phyloP scores from a whole-genome alignment of 2,797 vertebrate genomes.

The Sparidentex hasta region DNA sequence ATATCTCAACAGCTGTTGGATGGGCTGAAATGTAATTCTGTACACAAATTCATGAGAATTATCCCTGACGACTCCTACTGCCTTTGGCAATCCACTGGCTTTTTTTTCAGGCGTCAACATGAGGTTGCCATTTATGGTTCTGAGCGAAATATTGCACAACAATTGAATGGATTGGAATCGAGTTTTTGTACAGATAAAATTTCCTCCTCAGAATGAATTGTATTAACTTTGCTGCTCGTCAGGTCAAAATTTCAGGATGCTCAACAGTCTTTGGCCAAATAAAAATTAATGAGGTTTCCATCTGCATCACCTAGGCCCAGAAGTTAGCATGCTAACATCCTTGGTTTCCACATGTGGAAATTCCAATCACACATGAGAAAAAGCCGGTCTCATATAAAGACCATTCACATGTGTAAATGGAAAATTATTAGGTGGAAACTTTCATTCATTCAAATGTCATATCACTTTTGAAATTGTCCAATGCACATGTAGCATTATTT shows the following conservation, averaged over 20 bases:
- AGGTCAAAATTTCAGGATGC: background rate
- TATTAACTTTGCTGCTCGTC: too few relatives aligned
- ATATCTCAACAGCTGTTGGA: background rate
- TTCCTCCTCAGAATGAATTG: too few relatives aligned
- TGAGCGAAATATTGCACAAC: too few relatives aligned
- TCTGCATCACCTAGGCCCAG: background rate
- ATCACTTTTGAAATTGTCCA: too few relatives aligned
- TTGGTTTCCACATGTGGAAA: too few relatives aligned
- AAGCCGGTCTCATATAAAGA: too few relatives aligned
- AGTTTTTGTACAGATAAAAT: background rate
- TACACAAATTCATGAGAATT: background rate
- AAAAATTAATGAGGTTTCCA: background rate
- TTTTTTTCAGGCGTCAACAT: background rate
- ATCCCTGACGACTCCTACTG: background rate
- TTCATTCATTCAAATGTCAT: too few relatives aligned
- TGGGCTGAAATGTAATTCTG: background rate
- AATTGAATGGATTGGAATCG: background rate
- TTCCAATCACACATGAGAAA: too few relatives aligned
- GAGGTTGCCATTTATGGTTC: background rate
- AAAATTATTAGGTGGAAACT: too few relatives aligned
- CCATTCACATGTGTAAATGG: too few relatives aligned
- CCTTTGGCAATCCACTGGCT: background rate
- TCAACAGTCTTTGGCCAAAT: too few relatives aligned
- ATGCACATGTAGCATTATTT: too few relatives aligned
- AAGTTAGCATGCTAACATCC: background rate